Conservation (phyloP, 2,888 invertebrate species). For the Phengaris arion region DNA sequence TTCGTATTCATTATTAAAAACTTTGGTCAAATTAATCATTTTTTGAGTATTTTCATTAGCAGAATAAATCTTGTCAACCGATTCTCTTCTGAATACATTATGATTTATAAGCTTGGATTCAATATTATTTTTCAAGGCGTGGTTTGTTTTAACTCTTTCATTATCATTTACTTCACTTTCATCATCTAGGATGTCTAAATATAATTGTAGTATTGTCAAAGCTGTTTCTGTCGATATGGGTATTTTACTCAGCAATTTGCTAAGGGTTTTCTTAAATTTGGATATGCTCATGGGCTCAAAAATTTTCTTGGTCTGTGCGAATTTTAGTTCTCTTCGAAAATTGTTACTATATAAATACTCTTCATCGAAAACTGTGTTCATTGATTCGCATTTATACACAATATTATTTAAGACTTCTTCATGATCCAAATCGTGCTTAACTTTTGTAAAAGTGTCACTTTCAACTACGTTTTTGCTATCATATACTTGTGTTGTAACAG, state of each 20-base stretch:
- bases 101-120: neutral
- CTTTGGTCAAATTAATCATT: neutral
- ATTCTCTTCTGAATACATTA: neutral
- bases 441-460: slow-evolving; percentile 56
- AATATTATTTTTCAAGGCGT: neutral
- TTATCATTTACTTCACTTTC: slow-evolving; percentile 48
- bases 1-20: neutral
- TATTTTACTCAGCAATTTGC: slow-evolving; percentile 58
- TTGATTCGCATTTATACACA: slow-evolving; percentile 58
- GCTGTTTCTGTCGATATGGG: slow-evolving; percentile 54
- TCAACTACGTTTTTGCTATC: neutral
- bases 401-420: slow-evolving; percentile 64
- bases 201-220: slow-evolving; percentile 58
- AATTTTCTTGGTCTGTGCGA: slow-evolving; percentile 37
- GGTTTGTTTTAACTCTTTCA: slow-evolving; percentile 19
- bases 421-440: slow-evolving; percentile 59
- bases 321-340: slow-evolving; percentile 40
- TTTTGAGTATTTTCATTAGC: neutral
- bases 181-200: slow-evolving; percentile 55
- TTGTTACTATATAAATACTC: slow-evolving; percentile 59
- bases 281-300: slow-evolving; percentile 51
- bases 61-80: neutral
- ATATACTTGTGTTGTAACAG: slow-evolving; percentile 30
- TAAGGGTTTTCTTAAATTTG: slow-evolving; percentile 59
- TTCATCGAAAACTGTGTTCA: slow-evolving; percentile 44